Evolutionary conservation across 2,888 invertebrate genomes (phyloP).

Genomic region (Drosophila longiperda): DNA sequence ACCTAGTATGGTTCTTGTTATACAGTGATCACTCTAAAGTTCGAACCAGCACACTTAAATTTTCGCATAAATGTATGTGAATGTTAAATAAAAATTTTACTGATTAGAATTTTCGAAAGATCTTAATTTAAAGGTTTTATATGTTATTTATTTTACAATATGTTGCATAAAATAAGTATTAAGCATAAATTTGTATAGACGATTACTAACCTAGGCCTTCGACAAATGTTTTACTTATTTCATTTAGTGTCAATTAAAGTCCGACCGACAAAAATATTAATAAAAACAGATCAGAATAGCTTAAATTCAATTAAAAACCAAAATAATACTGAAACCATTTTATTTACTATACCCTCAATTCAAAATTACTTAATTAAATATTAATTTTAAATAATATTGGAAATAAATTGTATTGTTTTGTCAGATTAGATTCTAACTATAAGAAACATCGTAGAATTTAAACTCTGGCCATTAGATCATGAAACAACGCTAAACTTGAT

Average conservation of each 20-base stretch:
- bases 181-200: neutral
- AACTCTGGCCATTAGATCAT: neutral
- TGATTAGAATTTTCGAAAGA: neutral
- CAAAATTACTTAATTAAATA: neutral
- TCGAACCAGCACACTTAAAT: neutral
- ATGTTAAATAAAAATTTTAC: neutral
- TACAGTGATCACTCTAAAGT: neutral
- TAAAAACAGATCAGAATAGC: neutral
- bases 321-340: neutral
- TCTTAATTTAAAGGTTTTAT: neutral
- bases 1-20: conserved; percentile 23
- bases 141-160: neutral
- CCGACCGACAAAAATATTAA: neutral
- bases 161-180: neutral
- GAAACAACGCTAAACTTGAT: neutral
- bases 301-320: neutral
- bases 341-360: neutral
- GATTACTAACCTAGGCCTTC: neutral
- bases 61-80: neutral
- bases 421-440: neutral
- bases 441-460: neutral
- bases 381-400: neutral
- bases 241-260: neutral
- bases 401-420: neutral
- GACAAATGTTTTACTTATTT: neutral